Evolutionary conservation across 2,888 invertebrate genomes (phyloP).

Genomic region (Nomada flava): DNA sequence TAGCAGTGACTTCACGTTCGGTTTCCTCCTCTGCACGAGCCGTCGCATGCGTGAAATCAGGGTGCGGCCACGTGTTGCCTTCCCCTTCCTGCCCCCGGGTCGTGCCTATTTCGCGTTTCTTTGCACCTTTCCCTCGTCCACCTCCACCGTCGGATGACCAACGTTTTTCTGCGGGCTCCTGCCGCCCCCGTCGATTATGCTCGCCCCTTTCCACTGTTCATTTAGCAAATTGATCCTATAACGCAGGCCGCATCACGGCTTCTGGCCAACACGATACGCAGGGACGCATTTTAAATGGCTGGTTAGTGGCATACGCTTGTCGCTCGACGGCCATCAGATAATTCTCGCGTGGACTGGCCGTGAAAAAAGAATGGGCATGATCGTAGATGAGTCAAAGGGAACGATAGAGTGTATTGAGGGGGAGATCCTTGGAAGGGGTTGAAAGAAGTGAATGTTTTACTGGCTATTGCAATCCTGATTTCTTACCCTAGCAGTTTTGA

Average conservation of each 20-base stretch:
- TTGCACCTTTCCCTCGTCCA: conserved; percentile 53
- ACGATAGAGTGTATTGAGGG: too few relatives aligned
- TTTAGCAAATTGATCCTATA: conserved; percentile 77
- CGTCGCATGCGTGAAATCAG: conserved; percentile 74
- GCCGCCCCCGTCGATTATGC: conserved; percentile 32
- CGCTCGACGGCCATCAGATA: conserved; percentile 38
- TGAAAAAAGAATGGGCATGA: background rate
- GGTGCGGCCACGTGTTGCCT: conserved; percentile 70
- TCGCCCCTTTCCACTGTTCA: conserved; percentile 58
- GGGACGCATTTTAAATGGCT: conserved; percentile 32
- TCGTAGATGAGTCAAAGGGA: background rate
- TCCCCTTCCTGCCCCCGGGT: conserved; percentile 31
- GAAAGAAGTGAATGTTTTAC: too few relatives aligned
- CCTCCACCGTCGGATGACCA: conserved; percentile 38
- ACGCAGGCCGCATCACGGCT: conserved; percentile 37
- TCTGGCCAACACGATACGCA: conserved; percentile 11
- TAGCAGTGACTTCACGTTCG: conserved; percentile 49
- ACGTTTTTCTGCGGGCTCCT: conserved; percentile 44
- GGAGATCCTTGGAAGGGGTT: too few relatives aligned
- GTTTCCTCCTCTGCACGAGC: conserved; percentile 65
- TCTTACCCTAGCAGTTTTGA: too few relatives aligned
- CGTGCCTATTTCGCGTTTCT: conserved; percentile 52
- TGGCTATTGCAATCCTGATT: too few relatives aligned
- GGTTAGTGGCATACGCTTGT: conserved; percentile 27
- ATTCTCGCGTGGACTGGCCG: conserved; percentile 31